phyloP scores from a whole-genome alignment of 2,888 invertebrate species.

The Thecophora atra region DNA sequence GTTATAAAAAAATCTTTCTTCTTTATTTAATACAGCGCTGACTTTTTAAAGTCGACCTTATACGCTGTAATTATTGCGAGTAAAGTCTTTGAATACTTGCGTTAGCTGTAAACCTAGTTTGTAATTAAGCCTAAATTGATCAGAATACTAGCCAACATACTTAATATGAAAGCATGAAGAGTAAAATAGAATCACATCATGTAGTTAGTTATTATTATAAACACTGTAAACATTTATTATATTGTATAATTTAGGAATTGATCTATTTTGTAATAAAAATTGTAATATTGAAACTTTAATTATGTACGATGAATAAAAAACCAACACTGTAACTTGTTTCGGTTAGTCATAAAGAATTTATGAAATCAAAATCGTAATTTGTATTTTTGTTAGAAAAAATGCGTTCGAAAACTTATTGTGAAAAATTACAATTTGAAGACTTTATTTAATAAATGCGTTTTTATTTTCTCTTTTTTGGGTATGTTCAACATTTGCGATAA shows the following conservation, averaged over 20 bases:
- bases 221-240: conserved; percentile 13
- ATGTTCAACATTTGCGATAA: neutral
- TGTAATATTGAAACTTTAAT: conserved; percentile 23
- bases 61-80: neutral
- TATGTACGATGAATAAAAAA: neutral
- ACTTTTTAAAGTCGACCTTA: conserved; percentile 2
- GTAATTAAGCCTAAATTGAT: neutral
- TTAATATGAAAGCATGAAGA: conserved; percentile 36
- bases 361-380: neutral
- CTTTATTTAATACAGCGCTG: neutral
- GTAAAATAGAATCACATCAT: conserved; percentile 18
- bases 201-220: conserved; percentile 27
- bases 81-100: neutral
- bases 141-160: conserved; percentile 9
- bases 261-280: conserved; percentile 33
- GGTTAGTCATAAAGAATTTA: neutral
- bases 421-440: conserved; percentile 34
- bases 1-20: conserved; percentile 5
- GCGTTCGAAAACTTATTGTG: conserved; percentile 32
- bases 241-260: conserved; percentile 15
- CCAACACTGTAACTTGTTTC: neutral
- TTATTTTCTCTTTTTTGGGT: conserved; percentile 20
- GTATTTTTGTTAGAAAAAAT: conserved; percentile 22
- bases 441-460: conserved; percentile 15
- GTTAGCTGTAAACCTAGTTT: neutral